Evolutionary conservation across 2,888 invertebrate genomes (phyloP), one percentile per base, ranked within the genome.

Genomic region (Amiota minor): DNA sequence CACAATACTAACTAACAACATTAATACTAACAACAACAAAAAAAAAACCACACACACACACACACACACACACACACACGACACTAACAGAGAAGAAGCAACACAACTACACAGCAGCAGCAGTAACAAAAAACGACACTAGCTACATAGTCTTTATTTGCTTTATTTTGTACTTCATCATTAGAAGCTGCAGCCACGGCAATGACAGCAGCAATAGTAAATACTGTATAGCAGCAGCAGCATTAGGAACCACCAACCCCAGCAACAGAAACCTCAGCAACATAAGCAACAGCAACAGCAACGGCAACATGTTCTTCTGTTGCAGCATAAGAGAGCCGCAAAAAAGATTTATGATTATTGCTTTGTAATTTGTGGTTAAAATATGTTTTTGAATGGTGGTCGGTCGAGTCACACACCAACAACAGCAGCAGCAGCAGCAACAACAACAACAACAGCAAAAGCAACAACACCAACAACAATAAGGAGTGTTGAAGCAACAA

Each of bases 301-400:
- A 47, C 49, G 45, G 67, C 67, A 67, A 67, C 67, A 67, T 49
- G 67, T 67, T 67, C 35, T 6, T 35, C 50, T 49, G 14, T 20
- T 18, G 50, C 67, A 83, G 35, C 35, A 8, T 35, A 35, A 35
- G 6, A 35, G 6, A 35, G 84, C 84, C 82, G 84, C 83, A 83
- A 83, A 83, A 81, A 81, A 83, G 83, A 83, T 83, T 83, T 83
- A 83, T 83, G 83, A 84, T 83, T 83, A 83, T 83, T 83, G 83
- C 83, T 81, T 83, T 84, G 83, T 83, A 83, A 83, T 83, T 83
- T 83, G 83, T 84, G 83, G 77, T 82, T 83, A 83, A 83, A 83
- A 84, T 83, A 84, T 83, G 81, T 82, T 81, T 65, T 55, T 23
- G 64, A 64, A 61, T 46, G 65, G 72, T 72, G 72, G 53, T 61